phyloP scores from a whole-genome alignment of 2,113 vertebrate genomes.

The Elanoides forficatus region DNA sequence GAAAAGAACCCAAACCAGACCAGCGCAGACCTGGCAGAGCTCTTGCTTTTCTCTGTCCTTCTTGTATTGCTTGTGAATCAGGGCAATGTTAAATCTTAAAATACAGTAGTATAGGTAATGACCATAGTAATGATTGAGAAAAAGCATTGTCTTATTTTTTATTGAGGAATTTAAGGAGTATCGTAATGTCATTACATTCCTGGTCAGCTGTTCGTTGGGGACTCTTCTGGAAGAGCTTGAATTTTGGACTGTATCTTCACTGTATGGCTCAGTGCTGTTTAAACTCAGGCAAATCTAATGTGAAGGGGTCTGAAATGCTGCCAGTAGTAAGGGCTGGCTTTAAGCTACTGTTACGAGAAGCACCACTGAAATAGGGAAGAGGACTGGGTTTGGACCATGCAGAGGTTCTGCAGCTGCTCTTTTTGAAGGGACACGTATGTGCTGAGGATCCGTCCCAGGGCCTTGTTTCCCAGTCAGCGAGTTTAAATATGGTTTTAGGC shows the following conservation, averaged over 20 bases:
- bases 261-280: not conserved
- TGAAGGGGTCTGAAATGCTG: not conserved
- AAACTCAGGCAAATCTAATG: not conserved
- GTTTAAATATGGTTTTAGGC: not conserved
- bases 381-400: not conserved
- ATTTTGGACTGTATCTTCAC: not conserved
- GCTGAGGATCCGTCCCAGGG: not conserved
- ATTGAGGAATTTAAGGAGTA: not conserved
- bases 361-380: not conserved
- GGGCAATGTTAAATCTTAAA: not conserved
- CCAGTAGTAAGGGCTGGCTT: not conserved
- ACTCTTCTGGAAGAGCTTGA: not conserved
- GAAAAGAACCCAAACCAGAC: not conserved
- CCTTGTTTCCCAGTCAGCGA: fast-evolving
- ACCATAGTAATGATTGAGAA: not conserved
- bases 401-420: not conserved
- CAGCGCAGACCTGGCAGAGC: not conserved
- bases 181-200: not conserved
- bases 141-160: not conserved
- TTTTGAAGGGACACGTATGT: fast-evolving
- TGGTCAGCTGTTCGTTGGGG: not conserved
- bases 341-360: not conserved
- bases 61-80: not conserved
- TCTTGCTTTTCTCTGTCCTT: not conserved
- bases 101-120: not conserved